Evolutionary conservation across 2,888 invertebrate genomes (phyloP), one percentile per base, ranked within the genome.

Genomic region (Dinocampus coccinellae): DNA sequence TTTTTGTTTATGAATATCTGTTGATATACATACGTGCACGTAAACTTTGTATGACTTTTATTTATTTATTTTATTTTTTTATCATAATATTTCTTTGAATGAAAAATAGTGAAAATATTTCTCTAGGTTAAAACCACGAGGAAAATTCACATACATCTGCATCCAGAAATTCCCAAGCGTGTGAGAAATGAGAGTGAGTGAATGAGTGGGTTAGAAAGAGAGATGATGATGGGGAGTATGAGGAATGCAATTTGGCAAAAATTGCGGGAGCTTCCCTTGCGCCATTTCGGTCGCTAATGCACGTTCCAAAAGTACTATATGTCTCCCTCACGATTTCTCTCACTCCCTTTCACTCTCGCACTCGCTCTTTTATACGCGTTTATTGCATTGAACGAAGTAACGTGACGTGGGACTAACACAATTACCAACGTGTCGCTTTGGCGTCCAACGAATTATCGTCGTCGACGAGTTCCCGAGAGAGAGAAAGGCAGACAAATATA

Each of bases 371-470:
- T 6, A 3, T 57, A 57, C 42, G 29, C 47, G 58, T 36, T 55
- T 13, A 57, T 33, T 55, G 57, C 36, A 36, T 39, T 26, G 36
- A 39, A 34, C 42, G 53, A 68, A 68, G 63, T 67, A 72, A 72
- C 63, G 67, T 72, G 67, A 72, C 67, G 57, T 67, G 61, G 67
- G 52, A 61, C 66, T 67, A 72, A 68, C 66, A 42, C 62, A 57
- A 71, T 71, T 71, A 71, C 66, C 39, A 60, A 60, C 61, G 66
- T 55, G 66, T 71, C 61, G 66, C 61, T 66, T 66, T 61, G 61
- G 61, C 70, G 70, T 71, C 55, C 66, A 66, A 66, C 66, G 62
- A 72, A 72, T 72, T 72, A 68, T 67, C 72, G 62, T 67, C 62
- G 66, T 68, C 62, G 63, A 72, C 67, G 36, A 68, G 62, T 29